Base-by-base conservation (phyloP, 1,140 invertebrate genomes). In the Rhynchophorus ferrugineus region DNA sequence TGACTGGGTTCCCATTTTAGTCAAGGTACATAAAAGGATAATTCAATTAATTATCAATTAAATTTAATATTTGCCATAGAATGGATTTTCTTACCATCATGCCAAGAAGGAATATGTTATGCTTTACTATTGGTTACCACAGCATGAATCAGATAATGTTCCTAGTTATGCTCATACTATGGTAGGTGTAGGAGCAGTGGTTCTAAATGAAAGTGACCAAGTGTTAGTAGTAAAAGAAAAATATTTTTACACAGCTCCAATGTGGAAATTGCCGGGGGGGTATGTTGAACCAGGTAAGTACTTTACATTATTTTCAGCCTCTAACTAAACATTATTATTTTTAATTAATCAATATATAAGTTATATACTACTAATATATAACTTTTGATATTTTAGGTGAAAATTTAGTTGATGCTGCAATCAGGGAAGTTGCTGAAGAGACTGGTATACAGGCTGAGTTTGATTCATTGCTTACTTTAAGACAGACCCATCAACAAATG, bases 221-320 rank as follows among this genome's bases (percentile, higher is more conserved):
- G 66, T 95, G 18, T 72, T 95, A 22, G 86, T 89, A 0, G 80
- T 94, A 11, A 79, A 81, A 54, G 90, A 94, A 65, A 84, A 80
- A 65, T 82, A 78, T 69, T 78, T 78, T 57, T 66, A 19, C 16
- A 52, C 54, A 57, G 63, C 43, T 7, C 49, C 47, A 36, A 70
- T 62, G 73, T 95, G 91, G 91, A 96, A 96, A 72, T 73, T 95
- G 13, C 92, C 92, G 18, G 91, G 92, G 50, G 92, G 91, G 46
- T 89, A 89, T 73, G 85, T 92, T 19, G 88, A 95, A 67, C 83
- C 79, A 71, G 82, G 87, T 89, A 72, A 62, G 54, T 49, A 20
- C 35, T 13, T 22, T 0, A 29, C 18, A 33, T 42, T 36, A 44
- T 13, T n/a, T 24, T 29, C 33, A n/a, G 3, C 42, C 19, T 45